Base-by-base conservation (phyloP, 2,797 vertebrate genomes). In the Artibeus jamaicensis region DNA sequence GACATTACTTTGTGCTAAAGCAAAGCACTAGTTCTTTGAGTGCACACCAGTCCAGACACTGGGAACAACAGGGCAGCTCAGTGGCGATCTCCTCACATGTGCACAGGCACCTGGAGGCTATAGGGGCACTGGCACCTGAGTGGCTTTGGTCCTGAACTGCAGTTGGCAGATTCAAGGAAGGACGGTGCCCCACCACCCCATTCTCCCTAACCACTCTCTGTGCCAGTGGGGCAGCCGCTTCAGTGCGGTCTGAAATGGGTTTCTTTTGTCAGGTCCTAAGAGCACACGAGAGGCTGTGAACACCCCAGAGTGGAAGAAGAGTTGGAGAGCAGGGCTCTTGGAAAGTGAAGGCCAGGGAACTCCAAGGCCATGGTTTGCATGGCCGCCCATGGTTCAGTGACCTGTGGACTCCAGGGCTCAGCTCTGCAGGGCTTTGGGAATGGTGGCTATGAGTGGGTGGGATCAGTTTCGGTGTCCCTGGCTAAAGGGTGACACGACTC, bases 391-490 rank as follows among this genome's bases (percentile, higher is more conserved):
- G 42, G 68, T 65, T 78, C 65, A 81, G n/a, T 67, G 91, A 92
- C 91, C 59, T 82, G 48, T 95, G 96, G 94, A 94, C 78, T 98
- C 96, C 89, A 50, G 90, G 81, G 83, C 70, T 86, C 46, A 95
- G 84, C 67, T 97, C 86, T 97, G 85, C 90, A 14, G 92, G 86
- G 96, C 86, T 71, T 97, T 94, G 93, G 95, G 96, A 97, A 86
- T 83, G 74, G 22, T 16, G 73, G 94, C 97, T 98, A 42, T 76
- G 96, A 94, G 85, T 78, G 26, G 88, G 59, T 91, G 93, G 83
- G 88, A 97, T 98, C 97, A 97, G 97, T 98, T 98, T 94, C 19
- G 97, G 94, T 97, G 95, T 86, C 98, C 97, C 96, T 97, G 98
- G 96, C 97, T 97, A 97, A 98, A 97, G 88, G 95, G 83, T 95